These are phyloP conservation scores for Conopomorpha cramerella DNA, from an alignment of 1,140 invertebrate genomes.

Conservation along the genomic window DNA sequence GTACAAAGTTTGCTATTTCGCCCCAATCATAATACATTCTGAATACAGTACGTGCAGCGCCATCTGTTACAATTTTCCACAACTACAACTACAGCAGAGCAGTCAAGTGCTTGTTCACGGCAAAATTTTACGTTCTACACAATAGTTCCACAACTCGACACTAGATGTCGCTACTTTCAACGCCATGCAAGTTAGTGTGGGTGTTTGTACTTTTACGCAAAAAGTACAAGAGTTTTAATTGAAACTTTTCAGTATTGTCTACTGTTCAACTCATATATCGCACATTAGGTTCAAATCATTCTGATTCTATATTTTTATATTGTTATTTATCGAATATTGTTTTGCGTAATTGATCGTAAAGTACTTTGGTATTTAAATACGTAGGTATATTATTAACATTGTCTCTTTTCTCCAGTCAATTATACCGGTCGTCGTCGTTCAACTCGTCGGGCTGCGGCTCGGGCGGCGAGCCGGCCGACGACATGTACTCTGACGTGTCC, in stretches of 20 bases:
- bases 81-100: neutral
- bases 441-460: constrained; percentile 88
- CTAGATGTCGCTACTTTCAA: constrained; percentile 24
- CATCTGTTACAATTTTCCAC: constrained; percentile 15
- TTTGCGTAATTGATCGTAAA: too few relatives aligned
- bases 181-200: neutral
- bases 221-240: neutral
- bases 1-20: neutral
- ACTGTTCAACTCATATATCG: neutral
- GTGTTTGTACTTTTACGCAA: constrained; percentile 1
- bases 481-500: constrained; percentile 90
- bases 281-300: neutral
- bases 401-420: constrained; percentile 69
- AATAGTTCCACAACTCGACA: neutral
- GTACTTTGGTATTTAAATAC: neutral
- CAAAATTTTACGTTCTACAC: too few relatives aligned
- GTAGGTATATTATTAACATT: constrained; percentile 1
- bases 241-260: neutral
- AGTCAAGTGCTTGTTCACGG: neutral
- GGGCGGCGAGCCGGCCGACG: constrained; percentile 85
- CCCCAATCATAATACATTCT: too few relatives aligned
- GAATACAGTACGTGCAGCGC: too few relatives aligned
- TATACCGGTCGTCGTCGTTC: constrained; percentile 88
- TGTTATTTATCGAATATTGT: too few relatives aligned
- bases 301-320: neutral